These are phyloP conservation scores for Sander vitreus DNA, from an alignment of 2,113 vertebrate species.

Conservation along the genomic window DNA sequence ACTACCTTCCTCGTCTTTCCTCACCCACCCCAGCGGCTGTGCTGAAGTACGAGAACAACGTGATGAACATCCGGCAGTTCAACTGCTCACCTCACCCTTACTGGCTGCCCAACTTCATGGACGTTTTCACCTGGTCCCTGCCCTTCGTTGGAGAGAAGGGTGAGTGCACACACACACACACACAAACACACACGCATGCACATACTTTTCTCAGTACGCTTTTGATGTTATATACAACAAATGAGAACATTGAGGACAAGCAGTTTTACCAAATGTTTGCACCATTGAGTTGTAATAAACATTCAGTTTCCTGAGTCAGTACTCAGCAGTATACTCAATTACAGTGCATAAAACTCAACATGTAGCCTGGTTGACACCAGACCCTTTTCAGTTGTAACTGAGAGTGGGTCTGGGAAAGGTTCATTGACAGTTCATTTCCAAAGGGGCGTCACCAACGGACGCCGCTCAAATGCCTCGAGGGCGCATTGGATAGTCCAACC, in stretches of 20 bases:
- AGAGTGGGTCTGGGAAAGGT: too few species aligned
- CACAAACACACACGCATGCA: background rate
- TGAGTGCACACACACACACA: conserved; percentile 53
- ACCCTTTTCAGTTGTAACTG: too few species aligned
- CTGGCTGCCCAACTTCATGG: conserved; percentile 99
- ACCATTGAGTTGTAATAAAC: background rate
- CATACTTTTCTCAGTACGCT: background rate
- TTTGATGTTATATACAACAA: background rate
- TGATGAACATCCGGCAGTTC: conserved; percentile 99
- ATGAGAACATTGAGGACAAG: background rate
- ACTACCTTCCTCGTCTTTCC: background rate
- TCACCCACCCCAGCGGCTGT: conserved; percentile 89
- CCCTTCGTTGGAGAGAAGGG: conserved; percentile 98
- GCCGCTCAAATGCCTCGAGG: too few species aligned
- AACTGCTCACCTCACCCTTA: conserved; percentile 98
- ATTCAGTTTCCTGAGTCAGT: conserved; percentile 5
- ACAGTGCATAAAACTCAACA: background rate
- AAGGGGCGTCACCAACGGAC: too few species aligned
- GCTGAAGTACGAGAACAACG: conserved; percentile 99
- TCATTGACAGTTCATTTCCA: too few species aligned
- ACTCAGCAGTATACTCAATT: background rate
- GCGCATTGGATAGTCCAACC: too few species aligned
- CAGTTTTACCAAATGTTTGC: background rate
- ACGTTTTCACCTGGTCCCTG: conserved; percentile 98
- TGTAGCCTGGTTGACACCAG: too few species aligned